These are phyloP conservation scores for Microctenopoma lineatum DNA, from an alignment of 2,797 vertebrate species.

Conservation along the genomic window DNA sequence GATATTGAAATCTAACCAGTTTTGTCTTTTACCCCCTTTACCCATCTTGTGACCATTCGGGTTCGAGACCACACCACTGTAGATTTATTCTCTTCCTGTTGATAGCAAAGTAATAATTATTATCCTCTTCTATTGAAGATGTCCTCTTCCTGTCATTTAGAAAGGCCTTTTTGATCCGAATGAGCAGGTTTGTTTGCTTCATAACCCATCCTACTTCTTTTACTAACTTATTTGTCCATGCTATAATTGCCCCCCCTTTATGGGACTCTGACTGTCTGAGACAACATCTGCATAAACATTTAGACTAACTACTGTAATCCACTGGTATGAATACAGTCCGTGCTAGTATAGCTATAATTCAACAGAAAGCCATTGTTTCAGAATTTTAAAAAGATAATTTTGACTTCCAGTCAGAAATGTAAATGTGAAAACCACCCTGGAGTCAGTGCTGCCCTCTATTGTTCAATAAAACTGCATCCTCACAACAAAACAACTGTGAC, in stretches of 20 bases:
- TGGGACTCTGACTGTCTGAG: slow-evolving; percentile 1
- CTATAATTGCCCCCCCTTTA: slow-evolving; percentile 14
- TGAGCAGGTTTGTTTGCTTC: slow-evolving; percentile 7
- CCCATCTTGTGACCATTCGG: too few species aligned
- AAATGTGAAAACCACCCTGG: too few species aligned
- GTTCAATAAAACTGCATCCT: neutral
- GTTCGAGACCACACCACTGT: too few species aligned
- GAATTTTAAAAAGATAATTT: neutral
- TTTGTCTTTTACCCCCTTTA: neutral
- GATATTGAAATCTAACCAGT: too few species aligned
- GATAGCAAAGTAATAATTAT: neutral
- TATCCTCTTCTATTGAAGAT: slow-evolving; percentile 27
- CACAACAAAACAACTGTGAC: neutral
- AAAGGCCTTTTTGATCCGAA: slow-evolving; percentile 32
- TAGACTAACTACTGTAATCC: neutral
- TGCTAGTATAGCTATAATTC: neutral
- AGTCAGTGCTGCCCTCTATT: neutral
- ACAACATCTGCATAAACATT: slow-evolving; percentile 14
- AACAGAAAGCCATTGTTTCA: neutral
- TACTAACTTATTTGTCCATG: slow-evolving; percentile 4
- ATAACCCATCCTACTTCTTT: slow-evolving; percentile 1
- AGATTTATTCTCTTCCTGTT: slow-evolving; percentile 7
- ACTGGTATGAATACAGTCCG: neutral
- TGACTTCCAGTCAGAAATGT: neutral
- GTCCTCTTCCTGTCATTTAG: slow-evolving; percentile 35